Evolutionary conservation across 2,113 vertebrate genomes (phyloP).

Genomic region (Lophura nycthemera): DNA sequence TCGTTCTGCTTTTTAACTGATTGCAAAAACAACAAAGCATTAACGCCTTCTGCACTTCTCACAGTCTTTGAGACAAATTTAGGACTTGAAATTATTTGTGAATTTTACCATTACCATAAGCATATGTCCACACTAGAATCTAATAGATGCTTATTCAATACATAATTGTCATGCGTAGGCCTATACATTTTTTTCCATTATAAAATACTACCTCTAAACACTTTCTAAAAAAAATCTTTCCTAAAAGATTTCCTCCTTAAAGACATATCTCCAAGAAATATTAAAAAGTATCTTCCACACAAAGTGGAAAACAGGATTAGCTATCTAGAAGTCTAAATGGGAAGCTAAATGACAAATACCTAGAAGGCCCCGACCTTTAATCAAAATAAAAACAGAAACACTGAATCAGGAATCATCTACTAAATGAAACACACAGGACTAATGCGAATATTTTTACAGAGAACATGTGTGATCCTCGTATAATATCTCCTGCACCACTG

Average conservation of each 20-base stretch:
- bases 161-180: fast-evolving
- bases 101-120: neutral
- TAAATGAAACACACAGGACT: neutral
- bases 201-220: neutral
- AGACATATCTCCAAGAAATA: neutral
- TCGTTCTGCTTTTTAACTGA: neutral
- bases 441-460: fast-evolving
- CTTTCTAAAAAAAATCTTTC: neutral
- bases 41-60: neutral
- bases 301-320: neutral
- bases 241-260: neutral
- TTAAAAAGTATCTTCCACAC: neutral
- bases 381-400: neutral
- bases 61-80: neutral
- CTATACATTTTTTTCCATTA: neutral
- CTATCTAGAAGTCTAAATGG: neutral
- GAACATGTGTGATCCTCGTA: fast-evolving
- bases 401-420: neutral
- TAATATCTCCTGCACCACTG: fast-evolving
- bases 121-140: neutral
- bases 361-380: neutral
- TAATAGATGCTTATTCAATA: neutral
- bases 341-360: neutral
- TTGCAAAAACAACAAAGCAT: neutral
- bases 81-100: neutral